Evolutionary conservation across 2,888 invertebrate genomes (phyloP).

Genomic region (Phortica magna): DNA sequence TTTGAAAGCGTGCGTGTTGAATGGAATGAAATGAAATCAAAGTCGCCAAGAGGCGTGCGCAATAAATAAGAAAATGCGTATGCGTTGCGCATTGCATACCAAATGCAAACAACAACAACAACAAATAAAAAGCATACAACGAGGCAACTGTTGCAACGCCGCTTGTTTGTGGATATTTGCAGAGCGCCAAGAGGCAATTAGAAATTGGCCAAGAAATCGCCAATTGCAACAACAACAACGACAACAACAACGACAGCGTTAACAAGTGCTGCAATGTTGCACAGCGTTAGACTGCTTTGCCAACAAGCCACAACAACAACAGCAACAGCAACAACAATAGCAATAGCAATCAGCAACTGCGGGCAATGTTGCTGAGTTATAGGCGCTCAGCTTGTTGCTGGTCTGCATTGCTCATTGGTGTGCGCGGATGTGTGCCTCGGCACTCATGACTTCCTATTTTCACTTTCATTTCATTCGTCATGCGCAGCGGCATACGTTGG

Average conservation of each 20-base stretch:
- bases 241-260: constrained; percentile 7
- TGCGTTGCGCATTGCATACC: not conserved
- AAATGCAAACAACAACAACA: constrained; percentile 6
- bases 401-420: not conserved
- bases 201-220: constrained; percentile 67
- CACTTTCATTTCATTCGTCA: constrained; percentile 72
- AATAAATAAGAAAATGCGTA: constrained; percentile 26
- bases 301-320: constrained; percentile 5
- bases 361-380: constrained; percentile 18
- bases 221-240: constrained; percentile 32
- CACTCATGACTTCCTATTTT: constrained; percentile 69
- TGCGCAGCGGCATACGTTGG: constrained; percentile 48
- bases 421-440: constrained; percentile 50
- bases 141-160: not conserved
- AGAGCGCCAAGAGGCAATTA: constrained; percentile 48
- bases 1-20: not conserved
- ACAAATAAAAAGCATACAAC: constrained; percentile 13
- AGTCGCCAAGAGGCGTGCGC: constrained; percentile 6
- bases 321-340: constrained; percentile 46
- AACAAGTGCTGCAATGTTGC: constrained; percentile 9
- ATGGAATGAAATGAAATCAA: not conserved
- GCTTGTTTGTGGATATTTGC: constrained; percentile 32
- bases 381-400: not conserved
- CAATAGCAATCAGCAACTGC: constrained; percentile 51
- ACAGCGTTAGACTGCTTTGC: not conserved